Conservation (phyloP, 2,888 invertebrate genomes). For the Apodemia duryi region DNA sequence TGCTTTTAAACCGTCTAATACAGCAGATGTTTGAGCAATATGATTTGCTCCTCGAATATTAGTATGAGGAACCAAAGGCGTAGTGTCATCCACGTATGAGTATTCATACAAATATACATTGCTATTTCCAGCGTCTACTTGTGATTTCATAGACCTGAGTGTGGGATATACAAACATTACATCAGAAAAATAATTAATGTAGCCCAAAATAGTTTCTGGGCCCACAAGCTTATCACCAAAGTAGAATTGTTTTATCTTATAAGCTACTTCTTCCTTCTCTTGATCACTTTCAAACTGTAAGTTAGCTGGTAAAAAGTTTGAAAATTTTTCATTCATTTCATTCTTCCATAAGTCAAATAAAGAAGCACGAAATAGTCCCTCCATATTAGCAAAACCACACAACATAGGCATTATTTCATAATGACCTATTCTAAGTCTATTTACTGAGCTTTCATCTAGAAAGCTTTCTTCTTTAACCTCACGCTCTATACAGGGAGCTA, state of each 20-base stretch:
- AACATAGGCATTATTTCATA: conserved; percentile 43
- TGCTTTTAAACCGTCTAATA: conserved; percentile 24
- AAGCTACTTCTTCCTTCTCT: conserved; percentile 39
- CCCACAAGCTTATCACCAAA: conserved; percentile 39
- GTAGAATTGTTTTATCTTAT: conserved; percentile 40
- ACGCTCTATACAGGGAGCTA: conserved; percentile 39
- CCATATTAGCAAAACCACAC: conserved; percentile 44
- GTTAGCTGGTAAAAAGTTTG: conserved; percentile 47
- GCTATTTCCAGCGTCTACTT: conserved; percentile 33
- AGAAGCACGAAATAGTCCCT: conserved; percentile 38
- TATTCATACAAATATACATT: conserved; percentile 45
- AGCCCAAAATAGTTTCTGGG: conserved; percentile 33
- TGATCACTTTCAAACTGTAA: conserved; percentile 41
- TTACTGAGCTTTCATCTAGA: conserved; percentile 41
- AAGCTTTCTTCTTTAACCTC: conserved; percentile 36
- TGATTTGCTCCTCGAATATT: conserved; percentile 39
- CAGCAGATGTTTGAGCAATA: conserved; percentile 35
- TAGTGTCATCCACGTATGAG: conserved; percentile 39
- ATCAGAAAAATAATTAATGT: conserved; percentile 48
- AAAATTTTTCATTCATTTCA: conserved; percentile 49
- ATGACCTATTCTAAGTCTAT: conserved; percentile 38
- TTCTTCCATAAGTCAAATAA: conserved; percentile 40
- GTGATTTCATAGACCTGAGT: conserved; percentile 36
- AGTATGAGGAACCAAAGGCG: conserved; percentile 34
- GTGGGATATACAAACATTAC: conserved; percentile 38